Percentiles rank a stretch among this genome's conserved stretches.
phyloP scores from a whole-genome alignment of 1,140 invertebrate genomes.

The Drosophila watanabei region DNA sequence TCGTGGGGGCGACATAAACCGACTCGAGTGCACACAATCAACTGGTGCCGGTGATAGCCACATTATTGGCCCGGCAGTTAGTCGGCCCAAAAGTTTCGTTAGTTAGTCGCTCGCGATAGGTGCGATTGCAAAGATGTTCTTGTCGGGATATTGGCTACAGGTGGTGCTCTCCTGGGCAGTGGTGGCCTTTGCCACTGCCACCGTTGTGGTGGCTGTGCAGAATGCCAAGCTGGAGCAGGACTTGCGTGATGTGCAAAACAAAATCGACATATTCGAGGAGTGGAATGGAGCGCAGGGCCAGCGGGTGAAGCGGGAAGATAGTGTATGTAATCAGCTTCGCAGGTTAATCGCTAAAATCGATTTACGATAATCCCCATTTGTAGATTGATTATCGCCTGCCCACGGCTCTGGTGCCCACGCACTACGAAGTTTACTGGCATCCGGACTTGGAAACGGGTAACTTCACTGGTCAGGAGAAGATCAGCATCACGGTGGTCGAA shows the following conservation, averaged over 20 bases:
- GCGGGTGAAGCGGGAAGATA: slow-evolving; percentile 24
- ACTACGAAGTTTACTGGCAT: slow-evolving; percentile 92
- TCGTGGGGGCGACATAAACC: slow-evolving; percentile 42
- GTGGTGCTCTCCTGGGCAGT: slow-evolving; percentile 53
- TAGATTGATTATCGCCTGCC: slow-evolving; percentile 88
- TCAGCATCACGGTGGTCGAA: slow-evolving; percentile 87
- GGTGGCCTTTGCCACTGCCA: slow-evolving; percentile 83
- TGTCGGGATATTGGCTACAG: slow-evolving; percentile 36
- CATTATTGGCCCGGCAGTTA: slow-evolving; percentile 30
- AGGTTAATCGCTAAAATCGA: not conserved
- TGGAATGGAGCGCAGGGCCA: not conserved
- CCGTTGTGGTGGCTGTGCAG: slow-evolving; percentile 80
- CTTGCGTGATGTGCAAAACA: slow-evolving; percentile 54
- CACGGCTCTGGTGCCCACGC: slow-evolving; percentile 88
- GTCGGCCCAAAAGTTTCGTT: slow-evolving; percentile 3
- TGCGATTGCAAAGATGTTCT: slow-evolving; percentile 60
- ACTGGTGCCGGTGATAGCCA: not conserved
- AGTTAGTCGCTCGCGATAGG: slow-evolving; percentile 54
- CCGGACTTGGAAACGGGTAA: slow-evolving; percentile 90
- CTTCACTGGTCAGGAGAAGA: slow-evolving; percentile 90
- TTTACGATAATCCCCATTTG: not conserved
- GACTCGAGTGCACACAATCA: slow-evolving; percentile 46
- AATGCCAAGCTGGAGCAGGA: slow-evolving; percentile 50
- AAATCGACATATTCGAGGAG: slow-evolving; percentile 55
- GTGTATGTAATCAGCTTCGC: slow-evolving; percentile 14